phyloP scores from a whole-genome alignment of 1,140 invertebrate species.

The Helicoverpa zea region DNA sequence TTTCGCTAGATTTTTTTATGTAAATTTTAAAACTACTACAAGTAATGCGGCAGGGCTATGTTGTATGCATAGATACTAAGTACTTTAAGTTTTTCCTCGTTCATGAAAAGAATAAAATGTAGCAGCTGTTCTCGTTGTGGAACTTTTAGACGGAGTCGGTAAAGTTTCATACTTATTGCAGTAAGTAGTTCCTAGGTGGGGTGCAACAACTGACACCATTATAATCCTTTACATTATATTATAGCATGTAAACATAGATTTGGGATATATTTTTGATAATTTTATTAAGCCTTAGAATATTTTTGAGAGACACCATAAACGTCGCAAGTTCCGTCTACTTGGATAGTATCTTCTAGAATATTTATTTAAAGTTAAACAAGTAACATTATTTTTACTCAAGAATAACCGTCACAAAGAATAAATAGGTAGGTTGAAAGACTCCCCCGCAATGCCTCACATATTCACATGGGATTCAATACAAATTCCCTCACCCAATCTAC shows the following conservation, averaged over 20 bases:
- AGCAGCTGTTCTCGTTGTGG: slow-evolving; percentile 23
- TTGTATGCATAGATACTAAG: slow-evolving; percentile 16
- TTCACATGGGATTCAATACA: slow-evolving; percentile 55
- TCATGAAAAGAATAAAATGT: slow-evolving; percentile 28
- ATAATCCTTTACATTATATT: too few relatives aligned
- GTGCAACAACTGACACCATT: background rate
- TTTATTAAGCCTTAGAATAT: too few relatives aligned
- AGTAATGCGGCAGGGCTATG: slow-evolving; percentile 16
- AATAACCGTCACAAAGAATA: background rate
- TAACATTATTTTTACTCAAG: background rate
- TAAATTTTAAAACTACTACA: slow-evolving; percentile 27
- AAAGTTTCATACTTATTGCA: slow-evolving; percentile 18
- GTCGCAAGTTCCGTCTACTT: too few relatives aligned
- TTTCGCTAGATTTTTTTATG: slow-evolving; percentile 26
- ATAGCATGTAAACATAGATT: too few relatives aligned
- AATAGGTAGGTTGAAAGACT: background rate
- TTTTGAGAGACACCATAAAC: too few relatives aligned
- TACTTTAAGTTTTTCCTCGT: slow-evolving; percentile 25
- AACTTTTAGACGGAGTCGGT: slow-evolving; percentile 9
- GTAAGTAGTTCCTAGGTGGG: background rate
- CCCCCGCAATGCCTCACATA: slow-evolving; percentile 6
- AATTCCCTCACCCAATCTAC: slow-evolving; percentile 64
- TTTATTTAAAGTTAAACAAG: background rate
- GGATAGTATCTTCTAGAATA: too few relatives aligned
- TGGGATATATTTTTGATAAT: too few relatives aligned